phyloP scores from a whole-genome alignment of 1,140 invertebrate species.

The Aphelenchoides avenae region DNA sequence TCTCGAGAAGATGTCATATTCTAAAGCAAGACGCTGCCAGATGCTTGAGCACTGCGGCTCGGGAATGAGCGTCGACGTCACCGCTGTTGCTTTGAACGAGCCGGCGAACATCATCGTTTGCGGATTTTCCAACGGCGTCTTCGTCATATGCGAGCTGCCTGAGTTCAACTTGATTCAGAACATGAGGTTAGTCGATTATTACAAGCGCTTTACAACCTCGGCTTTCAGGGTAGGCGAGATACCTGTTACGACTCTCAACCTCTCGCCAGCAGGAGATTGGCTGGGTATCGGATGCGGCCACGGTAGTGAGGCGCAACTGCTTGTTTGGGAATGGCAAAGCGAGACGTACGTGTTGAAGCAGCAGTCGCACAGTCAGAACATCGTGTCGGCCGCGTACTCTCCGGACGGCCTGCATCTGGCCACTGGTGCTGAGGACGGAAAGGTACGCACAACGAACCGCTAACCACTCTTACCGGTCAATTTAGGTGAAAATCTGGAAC shows the following conservation, averaged over 20 bases:
- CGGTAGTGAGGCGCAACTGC: conserved; percentile 28
- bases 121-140: conserved; percentile 34
- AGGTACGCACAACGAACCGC: conserved; percentile 6
- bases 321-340: conserved; percentile 47
- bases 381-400: conserved; percentile 36
- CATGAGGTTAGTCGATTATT: conserved; percentile 21
- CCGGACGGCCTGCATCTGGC: conserved; percentile 36
- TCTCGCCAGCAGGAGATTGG: conserved; percentile 33
- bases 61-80: conserved; percentile 3
- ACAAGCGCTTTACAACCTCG: not conserved
- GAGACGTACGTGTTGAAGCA: conserved; percentile 47
- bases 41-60: conserved; percentile 15
- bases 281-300: conserved; percentile 38
- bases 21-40: conserved; percentile 11
- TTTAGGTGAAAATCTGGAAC: conserved; percentile 45
- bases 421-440: conserved; percentile 44
- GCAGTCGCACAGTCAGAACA: conserved; percentile 42
- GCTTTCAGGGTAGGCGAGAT: conserved; percentile 15
- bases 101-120: conserved; percentile 13
- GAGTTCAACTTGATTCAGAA: conserved; percentile 29
- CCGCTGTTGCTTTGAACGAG: conserved; percentile 18
- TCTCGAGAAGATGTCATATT: conserved; percentile 3
- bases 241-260: conserved; percentile 23
- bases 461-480: not conserved
- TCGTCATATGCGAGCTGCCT: conserved; percentile 27